phyloP scores from a whole-genome alignment of 2,888 invertebrate genomes.

The Microctonus brassicae region DNA sequence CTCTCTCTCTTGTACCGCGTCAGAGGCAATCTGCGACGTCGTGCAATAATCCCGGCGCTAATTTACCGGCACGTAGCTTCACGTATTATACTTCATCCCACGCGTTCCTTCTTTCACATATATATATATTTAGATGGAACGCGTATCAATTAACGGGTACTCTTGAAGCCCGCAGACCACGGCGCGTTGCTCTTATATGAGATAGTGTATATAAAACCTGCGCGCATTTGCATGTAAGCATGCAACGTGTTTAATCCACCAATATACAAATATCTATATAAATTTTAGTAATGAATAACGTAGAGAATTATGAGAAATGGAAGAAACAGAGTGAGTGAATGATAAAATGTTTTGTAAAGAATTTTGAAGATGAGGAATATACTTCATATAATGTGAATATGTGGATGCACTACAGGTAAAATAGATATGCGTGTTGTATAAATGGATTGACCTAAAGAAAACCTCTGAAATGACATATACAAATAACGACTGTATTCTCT shows the following conservation, averaged over 20 bases:
- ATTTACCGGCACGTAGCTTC: constrained; percentile 37
- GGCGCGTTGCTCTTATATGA: constrained; percentile 8
- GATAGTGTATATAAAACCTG: constrained; percentile 28
- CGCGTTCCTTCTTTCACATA: constrained; percentile 33
- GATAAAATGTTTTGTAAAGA: not conserved
- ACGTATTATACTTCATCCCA: constrained; percentile 38
- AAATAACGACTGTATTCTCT: constrained; percentile 51
- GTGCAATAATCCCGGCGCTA: constrained; percentile 29
- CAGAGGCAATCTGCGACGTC: constrained; percentile 30
- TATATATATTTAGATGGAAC: constrained; percentile 28
- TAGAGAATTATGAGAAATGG: not conserved
- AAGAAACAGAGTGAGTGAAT: constrained; percentile 2
- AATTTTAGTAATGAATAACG: not conserved
- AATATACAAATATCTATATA: not conserved
- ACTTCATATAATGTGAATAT: constrained; percentile 41
- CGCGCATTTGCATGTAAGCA: constrained; percentile 32
- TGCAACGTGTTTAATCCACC: constrained; percentile 25
- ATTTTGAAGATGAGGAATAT: not conserved
- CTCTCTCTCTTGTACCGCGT: not conserved
- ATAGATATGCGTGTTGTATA: constrained; percentile 54
- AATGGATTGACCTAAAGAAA: constrained; percentile 69
- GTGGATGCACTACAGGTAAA: not conserved
- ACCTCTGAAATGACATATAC: constrained; percentile 66
- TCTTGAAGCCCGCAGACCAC: constrained; percentile 25
- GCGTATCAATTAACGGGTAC: constrained; percentile 50